These are phyloP conservation scores for Nezara viridula DNA, from an alignment of 2,888 invertebrate genomes.

Conservation along the genomic window DNA sequence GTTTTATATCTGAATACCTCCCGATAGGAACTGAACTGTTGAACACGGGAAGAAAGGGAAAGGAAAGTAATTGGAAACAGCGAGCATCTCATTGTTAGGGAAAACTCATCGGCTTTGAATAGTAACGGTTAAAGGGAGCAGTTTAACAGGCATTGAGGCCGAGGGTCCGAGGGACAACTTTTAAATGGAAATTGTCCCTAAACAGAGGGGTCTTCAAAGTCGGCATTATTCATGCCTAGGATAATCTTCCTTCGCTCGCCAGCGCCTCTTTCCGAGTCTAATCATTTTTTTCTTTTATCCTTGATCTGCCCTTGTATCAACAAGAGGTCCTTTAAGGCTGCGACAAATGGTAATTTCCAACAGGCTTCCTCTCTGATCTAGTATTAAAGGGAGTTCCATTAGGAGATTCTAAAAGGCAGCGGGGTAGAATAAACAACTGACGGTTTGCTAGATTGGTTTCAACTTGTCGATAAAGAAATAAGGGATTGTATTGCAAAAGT, in stretches of 20 bases:
- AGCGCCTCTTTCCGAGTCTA: background rate
- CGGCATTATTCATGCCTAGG: constrained; percentile 37
- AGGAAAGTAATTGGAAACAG: background rate
- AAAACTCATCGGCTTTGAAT: constrained; percentile 33
- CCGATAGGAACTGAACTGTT: background rate
- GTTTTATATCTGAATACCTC: background rate
- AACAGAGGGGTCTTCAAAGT: constrained; percentile 28
- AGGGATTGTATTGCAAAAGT: background rate
- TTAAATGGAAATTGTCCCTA: constrained; percentile 46
- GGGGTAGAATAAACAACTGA: background rate
- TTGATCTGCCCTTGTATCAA: constrained; percentile 19
- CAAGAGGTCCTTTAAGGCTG: background rate
- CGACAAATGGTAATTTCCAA: constrained; percentile 23
- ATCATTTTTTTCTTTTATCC: constrained; percentile 24
- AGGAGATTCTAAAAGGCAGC: background rate
- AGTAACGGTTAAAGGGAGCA: background rate
- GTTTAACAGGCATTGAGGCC: constrained; percentile 19
- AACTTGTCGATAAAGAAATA: background rate
- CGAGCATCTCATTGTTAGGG: constrained; percentile 15
- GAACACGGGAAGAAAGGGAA: background rate
- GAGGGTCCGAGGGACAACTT: constrained; percentile 18
- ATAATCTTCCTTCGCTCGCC: background rate
- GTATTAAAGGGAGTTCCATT: background rate
- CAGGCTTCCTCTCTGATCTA: background rate
- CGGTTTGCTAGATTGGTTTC: background rate